A percentile compares a stretch with the other conserved stretches of the same genome.
phyloP scores from a whole-genome alignment of 2,888 invertebrate species.

The Oscheius myriophilus region DNA sequence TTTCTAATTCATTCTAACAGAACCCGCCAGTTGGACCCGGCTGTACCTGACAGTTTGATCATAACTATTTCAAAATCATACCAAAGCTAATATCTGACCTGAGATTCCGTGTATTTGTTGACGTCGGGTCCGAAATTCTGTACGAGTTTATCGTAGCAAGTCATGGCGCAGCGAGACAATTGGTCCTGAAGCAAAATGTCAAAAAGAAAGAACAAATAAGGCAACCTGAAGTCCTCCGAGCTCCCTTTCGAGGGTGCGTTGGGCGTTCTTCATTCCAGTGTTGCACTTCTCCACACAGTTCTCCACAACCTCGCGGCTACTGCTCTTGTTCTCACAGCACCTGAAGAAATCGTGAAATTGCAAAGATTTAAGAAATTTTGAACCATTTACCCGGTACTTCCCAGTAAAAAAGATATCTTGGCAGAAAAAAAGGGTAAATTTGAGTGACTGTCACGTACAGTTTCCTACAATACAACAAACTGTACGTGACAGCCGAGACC shows the following conservation, averaged over 20 bases:
- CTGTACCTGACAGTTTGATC: too few relatives aligned
- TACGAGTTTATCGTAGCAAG: slow-evolving; percentile 63
- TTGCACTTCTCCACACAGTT: slow-evolving; percentile 64
- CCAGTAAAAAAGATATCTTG: too few relatives aligned
- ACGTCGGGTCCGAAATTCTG: slow-evolving; percentile 57
- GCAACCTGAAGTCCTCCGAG: slow-evolving; percentile 50
- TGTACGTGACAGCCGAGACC: too few relatives aligned
- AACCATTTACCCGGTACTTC: too few relatives aligned
- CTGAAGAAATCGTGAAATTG: too few relatives aligned
- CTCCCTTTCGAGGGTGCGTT: slow-evolving; percentile 57
- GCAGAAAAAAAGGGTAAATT: too few relatives aligned
- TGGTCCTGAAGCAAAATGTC: slow-evolving; percentile 44
- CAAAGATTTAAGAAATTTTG: too few relatives aligned
- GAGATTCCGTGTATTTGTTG: slow-evolving; percentile 51
- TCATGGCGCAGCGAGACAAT: slow-evolving; percentile 63
- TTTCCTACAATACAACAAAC: too few relatives aligned
- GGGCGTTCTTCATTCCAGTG: slow-evolving; percentile 59
- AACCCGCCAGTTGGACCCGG: too few relatives aligned
- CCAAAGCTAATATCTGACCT: background rate
- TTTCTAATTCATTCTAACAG: too few relatives aligned
- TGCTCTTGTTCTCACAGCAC: slow-evolving; percentile 59
- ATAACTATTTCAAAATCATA: too few relatives aligned
- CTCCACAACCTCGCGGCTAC: slow-evolving; percentile 58
- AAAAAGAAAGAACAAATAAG: background rate
- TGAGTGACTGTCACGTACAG: too few relatives aligned